Conservation (phyloP, 2,113 vertebrate genomes). For the Oostethus manadensis region DNA sequence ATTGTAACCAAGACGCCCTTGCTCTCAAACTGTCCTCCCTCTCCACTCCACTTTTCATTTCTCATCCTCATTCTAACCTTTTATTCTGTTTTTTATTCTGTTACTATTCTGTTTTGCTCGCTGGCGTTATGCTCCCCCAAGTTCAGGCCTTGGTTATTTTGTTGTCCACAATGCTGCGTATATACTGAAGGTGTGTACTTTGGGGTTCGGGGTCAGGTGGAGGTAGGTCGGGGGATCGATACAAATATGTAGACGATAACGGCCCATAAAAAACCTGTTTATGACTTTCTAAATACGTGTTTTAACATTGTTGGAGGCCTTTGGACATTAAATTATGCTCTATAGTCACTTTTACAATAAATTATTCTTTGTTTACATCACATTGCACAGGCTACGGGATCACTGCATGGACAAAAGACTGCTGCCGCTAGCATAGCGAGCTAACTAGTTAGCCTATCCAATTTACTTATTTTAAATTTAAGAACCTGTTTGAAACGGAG, state of each 20-base stretch:
- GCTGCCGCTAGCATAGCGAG: too few species aligned
- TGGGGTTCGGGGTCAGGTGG: neutral
- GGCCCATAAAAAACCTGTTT: conserved; percentile 4
- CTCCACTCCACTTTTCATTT: conserved; percentile 52
- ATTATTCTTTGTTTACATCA: too few species aligned
- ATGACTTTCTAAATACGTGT: too few species aligned
- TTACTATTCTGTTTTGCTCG: conserved; percentile 43
- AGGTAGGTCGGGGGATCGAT: conserved; percentile 17
- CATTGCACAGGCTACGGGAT: too few species aligned
- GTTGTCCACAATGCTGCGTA: conserved; percentile 33
- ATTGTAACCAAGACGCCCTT: conserved; percentile 56
- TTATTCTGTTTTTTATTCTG: conserved; percentile 57
- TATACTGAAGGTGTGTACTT: neutral
- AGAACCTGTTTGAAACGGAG: too few species aligned
- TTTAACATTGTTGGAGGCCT: too few species aligned
- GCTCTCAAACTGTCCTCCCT: conserved; percentile 49
- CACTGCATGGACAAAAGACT: too few species aligned
- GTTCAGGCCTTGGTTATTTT: conserved; percentile 59
- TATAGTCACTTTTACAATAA: too few species aligned
- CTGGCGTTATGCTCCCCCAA: conserved; percentile 59
- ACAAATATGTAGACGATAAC: conserved; percentile 33
- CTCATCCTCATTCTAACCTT: conserved; percentile 47
- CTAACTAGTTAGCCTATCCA: too few species aligned
- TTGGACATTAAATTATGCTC: too few species aligned
- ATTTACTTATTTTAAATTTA: too few species aligned